Evolutionary conservation across 2,888 invertebrate genomes (phyloP).

Genomic region (Cacoxenus indagator): DNA sequence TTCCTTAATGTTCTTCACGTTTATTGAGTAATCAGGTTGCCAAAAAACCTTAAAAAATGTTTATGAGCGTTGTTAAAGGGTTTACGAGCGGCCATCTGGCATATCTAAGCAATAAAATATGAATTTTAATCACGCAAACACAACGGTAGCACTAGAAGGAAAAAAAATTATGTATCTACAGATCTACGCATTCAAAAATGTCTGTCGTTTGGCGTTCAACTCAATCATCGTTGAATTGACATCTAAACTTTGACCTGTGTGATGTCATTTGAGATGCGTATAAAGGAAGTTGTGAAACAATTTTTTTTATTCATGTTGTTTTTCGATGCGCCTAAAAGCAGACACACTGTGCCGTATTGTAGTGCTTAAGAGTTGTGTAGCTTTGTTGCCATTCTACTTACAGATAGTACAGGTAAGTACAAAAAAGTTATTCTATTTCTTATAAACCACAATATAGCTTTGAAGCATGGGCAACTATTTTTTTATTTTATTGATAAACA

Average conservation of each 20-base stretch:
- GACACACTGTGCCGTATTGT: neutral
- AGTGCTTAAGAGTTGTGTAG: neutral
- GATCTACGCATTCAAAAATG: no score
- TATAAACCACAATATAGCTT: no score
- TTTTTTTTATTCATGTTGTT: no score
- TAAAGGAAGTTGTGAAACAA: neutral
- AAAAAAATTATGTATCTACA: no score
- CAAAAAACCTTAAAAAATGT: neutral
- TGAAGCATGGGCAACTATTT: neutral
- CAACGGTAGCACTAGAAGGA: neutral
- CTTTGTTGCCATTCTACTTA: no score
- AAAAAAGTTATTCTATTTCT: no score
- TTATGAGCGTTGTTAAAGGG: neutral
- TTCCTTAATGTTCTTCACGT: neutral
- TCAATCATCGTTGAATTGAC: constrained; percentile 1
- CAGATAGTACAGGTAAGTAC: no score
- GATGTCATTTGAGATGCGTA: neutral
- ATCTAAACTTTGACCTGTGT: constrained; percentile 2
- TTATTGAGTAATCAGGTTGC: constrained; percentile 6
- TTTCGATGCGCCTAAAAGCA: neutral
- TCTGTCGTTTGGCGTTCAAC: no score
- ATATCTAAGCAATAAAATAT: neutral
- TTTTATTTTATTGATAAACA: neutral
- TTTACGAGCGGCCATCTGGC: neutral
- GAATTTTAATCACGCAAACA: neutral